These are phyloP conservation scores for Mormyrus hasselquistii DNA, from an alignment of 2,797 vertebrate genomes.

Conservation along the genomic window DNA sequence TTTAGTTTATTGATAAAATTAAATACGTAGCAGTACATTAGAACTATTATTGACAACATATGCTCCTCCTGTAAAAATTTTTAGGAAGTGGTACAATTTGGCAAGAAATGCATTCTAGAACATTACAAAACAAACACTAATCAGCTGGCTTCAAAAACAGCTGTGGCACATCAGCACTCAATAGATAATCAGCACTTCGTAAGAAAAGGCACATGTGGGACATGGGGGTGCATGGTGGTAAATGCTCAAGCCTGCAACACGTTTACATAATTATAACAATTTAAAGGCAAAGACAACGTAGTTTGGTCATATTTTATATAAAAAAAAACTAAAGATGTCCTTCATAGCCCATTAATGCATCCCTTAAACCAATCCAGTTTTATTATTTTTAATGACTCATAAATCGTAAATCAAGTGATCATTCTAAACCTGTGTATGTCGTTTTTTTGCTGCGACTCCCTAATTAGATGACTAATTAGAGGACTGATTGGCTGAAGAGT, in stretches of 20 bases:
- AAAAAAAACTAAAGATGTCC: not conserved
- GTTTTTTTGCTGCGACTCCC: not conserved
- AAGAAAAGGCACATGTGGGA: not conserved
- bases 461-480: not conserved
- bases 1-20: not conserved
- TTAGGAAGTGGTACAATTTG: not conserved
- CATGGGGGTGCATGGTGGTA: not conserved
- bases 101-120: not conserved
- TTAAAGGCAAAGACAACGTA: not conserved
- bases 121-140: not conserved
- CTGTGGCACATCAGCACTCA: constrained; percentile 5
- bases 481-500: not conserved
- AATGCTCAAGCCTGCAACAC: not conserved
- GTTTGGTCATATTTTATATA: not conserved
- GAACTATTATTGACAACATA: not conserved
- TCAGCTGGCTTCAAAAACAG: not conserved
- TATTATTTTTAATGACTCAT: not conserved
- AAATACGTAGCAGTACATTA: not conserved
- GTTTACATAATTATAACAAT: not conserved
- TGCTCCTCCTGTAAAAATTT: not conserved
- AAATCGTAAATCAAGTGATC: not conserved
- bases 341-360: not conserved
- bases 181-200: constrained; percentile 9
- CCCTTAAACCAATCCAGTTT: not conserved
- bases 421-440: not conserved